Conservation (phyloP, 2,888 invertebrate genomes). For the Tachina grossa region DNA sequence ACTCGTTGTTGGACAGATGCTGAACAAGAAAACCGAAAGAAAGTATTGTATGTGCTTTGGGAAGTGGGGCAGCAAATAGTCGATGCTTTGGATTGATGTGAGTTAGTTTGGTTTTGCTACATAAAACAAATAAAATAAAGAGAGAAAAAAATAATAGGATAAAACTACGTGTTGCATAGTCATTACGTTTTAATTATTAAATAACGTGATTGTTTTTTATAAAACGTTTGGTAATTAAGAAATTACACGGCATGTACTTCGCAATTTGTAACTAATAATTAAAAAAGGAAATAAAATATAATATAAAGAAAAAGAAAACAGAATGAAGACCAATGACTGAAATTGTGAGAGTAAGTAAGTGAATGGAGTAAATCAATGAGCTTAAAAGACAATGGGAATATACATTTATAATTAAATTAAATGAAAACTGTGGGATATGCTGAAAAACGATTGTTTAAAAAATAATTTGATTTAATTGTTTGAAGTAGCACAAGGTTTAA, state of each 20-base stretch:
- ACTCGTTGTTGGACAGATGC: neutral
- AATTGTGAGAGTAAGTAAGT: neutral
- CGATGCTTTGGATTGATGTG: constrained; percentile 6
- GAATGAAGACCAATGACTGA: constrained; percentile 6
- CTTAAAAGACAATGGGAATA: constrained; percentile 40
- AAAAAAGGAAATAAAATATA: constrained; percentile 25
- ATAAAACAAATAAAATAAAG: constrained; percentile 27
- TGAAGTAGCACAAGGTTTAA: too few relatives aligned
- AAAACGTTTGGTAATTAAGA: constrained; percentile 68
- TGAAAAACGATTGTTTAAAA: neutral
- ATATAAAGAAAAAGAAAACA: neutral
- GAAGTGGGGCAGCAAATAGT: neutral
- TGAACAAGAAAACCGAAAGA: neutral
- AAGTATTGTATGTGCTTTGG: constrained; percentile 24
- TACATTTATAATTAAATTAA: constrained; percentile 43
- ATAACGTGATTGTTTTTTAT: constrained; percentile 70
- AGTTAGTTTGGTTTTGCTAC: constrained; percentile 34
- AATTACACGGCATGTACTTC: constrained; percentile 66
- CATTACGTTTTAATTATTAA: constrained; percentile 71
- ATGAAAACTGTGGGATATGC: constrained; percentile 10
- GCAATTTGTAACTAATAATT: constrained; percentile 66
- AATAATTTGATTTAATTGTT: too few relatives aligned
- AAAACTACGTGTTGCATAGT: constrained; percentile 71
- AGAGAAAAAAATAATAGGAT: constrained; percentile 21
- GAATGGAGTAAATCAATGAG: constrained; percentile 28